Evolutionary conservation across 2,888 invertebrate genomes (phyloP), one percentile per base, ranked within the genome.

Genomic region (Oxystoma pomonae): DNA sequence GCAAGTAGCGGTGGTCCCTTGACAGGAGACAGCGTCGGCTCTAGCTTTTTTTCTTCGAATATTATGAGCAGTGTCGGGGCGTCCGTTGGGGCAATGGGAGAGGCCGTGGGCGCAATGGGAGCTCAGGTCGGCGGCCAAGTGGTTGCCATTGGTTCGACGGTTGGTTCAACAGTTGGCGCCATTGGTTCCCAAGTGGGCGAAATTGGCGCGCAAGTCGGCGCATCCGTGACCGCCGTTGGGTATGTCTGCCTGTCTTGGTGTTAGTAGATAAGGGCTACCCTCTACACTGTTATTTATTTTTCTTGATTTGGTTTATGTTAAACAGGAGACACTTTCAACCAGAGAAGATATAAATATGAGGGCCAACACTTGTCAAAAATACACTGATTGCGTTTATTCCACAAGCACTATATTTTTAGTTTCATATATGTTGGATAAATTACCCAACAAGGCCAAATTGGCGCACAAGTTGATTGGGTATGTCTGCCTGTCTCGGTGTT

Each of bases 1-100:
- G 80, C 80, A 52, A 70, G 72, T 61, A 75, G 78, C 58, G 79
- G 81, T 60, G 87, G 90, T 83, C 83, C 82, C 74, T 80, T 78
- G 77, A 79, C 80, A 62, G 75, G 74, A 57, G 68, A 66, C 50
- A 68, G 69, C n/a, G 65, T 62, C 55, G 64, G 69, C 18, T 65
- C 70, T n/a, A 79, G 79, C 69, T 81, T 81, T 75, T 80, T 80
- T 68, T 78, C 80, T 53, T 77, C 78, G 61, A 78, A 77, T 71
- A 80, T 80, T 68, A 80, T 80, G 58, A 80, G 78, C 69, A 76
- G 78, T 21, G 74, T 80, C 69, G 79, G 79, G 71, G 77, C 81
- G 70, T 78, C 73, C 62, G 78, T 76, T 65, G 77, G 76, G 60
- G 76, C 77, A n/a, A 75, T 76, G 66, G 76, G 74, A 55, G 75